These are phyloP conservation scores for Mixornis gularis DNA, from an alignment of 2,113 vertebrate species.

Conservation along the genomic window DNA sequence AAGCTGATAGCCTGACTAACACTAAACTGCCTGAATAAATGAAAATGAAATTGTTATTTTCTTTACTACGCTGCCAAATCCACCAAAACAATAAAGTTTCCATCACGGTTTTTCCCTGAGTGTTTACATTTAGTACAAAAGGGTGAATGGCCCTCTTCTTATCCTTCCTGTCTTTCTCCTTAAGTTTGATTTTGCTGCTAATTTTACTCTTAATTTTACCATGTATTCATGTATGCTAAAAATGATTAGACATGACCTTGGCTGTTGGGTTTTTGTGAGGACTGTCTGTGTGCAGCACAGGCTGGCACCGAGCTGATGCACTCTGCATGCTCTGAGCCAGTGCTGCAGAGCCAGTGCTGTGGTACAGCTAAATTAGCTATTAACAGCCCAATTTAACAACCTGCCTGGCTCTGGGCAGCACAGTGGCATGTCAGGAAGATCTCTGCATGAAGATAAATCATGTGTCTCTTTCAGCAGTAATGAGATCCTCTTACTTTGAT, in stretches of 20 bases:
- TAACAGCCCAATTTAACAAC: not conserved
- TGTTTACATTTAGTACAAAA: not conserved
- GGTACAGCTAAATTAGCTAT: not conserved
- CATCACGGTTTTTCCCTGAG: rapidly evolving
- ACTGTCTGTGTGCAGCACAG: not conserved
- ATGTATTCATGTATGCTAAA: not conserved
- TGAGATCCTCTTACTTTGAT: not conserved
- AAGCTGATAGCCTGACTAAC: not conserved
- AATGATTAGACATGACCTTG: not conserved
- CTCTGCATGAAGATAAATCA: not conserved
- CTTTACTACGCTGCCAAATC: not conserved
- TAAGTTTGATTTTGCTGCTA: not conserved
- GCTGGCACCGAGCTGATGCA: not conserved
- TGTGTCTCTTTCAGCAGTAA: not conserved
- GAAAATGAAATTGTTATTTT: not conserved
- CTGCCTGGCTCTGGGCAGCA: not conserved
- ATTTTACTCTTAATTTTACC: not conserved
- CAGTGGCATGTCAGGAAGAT: not conserved
- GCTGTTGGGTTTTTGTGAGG: not conserved
- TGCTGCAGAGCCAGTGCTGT: not conserved
- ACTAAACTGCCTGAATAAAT: not conserved
- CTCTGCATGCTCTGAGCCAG: not conserved
- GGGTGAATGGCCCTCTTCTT: not conserved
- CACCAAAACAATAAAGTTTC: not conserved
- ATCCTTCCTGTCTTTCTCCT: not conserved